A percentile compares a stretch with the other conserved stretches of the same genome.
These are phyloP conservation scores for Bothrops jararaca DNA, from an alignment of 2,113 vertebrate species.

Conservation along the genomic window DNA sequence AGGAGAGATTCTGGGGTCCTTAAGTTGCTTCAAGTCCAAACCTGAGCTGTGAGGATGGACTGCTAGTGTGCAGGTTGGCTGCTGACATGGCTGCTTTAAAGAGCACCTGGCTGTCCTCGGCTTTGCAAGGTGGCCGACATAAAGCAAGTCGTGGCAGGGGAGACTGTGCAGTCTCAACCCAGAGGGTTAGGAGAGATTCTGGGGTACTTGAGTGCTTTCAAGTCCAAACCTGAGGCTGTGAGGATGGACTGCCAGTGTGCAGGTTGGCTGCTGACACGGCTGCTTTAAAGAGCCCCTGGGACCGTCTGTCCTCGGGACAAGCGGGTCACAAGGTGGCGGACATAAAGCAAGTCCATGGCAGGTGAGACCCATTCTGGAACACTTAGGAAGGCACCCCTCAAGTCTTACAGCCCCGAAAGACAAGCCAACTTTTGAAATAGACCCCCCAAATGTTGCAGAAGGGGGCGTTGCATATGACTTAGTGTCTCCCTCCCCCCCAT, in stretches of 20 bases:
- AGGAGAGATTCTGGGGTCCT: no score
- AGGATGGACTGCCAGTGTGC: neutral
- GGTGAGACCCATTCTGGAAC: accelerated
- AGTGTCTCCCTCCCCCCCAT: neutral
- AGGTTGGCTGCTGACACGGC: neutral
- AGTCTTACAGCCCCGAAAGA: neutral
- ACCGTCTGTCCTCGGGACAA: neutral
- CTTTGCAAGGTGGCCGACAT: no score
- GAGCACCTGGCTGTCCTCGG: no score
- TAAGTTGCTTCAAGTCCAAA: no score
- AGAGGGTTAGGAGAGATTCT: neutral
- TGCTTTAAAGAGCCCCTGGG: neutral
- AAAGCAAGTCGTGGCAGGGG: no score
- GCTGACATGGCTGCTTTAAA: no score
- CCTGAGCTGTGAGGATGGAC: no score
- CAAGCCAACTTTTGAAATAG: neutral
- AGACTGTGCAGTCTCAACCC: no score
- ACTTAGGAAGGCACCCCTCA: accelerated
- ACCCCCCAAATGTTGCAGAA: neutral
- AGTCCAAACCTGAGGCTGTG: no score
- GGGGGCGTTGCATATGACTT: accelerated
- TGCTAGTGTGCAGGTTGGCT: no score
- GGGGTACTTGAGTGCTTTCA: neutral
- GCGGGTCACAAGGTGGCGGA: neutral
- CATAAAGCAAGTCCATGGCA: neutral